Percentiles rank a stretch among this genome's conserved stretches.
phyloP scores from a whole-genome alignment of 2,797 vertebrate species.

The Momotus momota region DNA sequence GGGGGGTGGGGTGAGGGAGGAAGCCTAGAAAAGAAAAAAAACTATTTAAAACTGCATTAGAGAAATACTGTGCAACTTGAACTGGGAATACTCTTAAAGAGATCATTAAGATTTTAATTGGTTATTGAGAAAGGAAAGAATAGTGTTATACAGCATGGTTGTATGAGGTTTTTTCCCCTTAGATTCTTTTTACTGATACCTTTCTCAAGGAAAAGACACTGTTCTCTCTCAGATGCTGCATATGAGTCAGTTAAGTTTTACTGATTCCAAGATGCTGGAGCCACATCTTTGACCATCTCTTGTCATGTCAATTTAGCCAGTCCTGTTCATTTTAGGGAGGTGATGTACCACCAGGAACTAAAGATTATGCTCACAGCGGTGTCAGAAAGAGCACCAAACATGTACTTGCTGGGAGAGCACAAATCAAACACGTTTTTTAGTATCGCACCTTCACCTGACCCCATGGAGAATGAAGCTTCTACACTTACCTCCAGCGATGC shows the following conservation, averaged over 20 bases:
- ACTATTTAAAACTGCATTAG: neutral
- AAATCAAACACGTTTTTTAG: neutral
- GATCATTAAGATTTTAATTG: neutral
- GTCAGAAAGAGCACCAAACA: neutral
- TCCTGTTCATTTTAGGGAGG: neutral
- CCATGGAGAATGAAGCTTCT: neutral
- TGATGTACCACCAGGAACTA: neutral
- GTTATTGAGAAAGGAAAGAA: neutral
- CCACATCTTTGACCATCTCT: neutral
- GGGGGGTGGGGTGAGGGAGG: no score
- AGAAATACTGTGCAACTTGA: neutral
- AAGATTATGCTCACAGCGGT: neutral
- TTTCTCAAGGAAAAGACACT: neutral
- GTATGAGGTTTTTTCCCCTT: neutral
- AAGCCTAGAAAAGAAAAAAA: neutral
- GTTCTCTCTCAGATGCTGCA: neutral
- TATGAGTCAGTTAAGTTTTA: neutral
- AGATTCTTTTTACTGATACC: neutral
- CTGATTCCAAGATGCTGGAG: neutral
- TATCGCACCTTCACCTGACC: neutral
- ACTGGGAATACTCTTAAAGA: neutral
- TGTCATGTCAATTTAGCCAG: neutral
- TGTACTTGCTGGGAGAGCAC: neutral
- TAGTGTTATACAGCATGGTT: neutral
- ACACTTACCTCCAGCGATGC: neutral